Conservation (phyloP, 2,888 invertebrate genomes). For the Thereva nobilitata region DNA sequence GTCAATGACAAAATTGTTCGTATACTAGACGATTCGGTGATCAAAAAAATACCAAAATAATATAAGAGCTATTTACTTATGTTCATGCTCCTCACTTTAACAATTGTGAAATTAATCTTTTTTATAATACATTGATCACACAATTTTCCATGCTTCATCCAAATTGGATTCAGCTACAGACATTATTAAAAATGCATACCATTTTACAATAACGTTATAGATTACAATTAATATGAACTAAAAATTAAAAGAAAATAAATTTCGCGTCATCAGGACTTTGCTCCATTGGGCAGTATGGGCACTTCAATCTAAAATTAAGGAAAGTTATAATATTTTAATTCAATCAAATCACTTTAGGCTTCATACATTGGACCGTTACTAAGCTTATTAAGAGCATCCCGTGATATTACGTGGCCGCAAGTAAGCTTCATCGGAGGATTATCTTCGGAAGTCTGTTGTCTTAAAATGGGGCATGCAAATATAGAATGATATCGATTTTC, state of each 20-base stretch:
- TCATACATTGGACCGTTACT: slow-evolving; percentile 89
- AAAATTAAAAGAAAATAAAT: slow-evolving; percentile 83
- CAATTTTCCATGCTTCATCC: too few relatives aligned
- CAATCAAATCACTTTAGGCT: neutral
- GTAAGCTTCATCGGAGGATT: slow-evolving; percentile 97
- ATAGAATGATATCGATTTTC: slow-evolving; percentile 95
- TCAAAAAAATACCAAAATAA: too few relatives aligned
- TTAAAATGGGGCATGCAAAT: slow-evolving; percentile 97
- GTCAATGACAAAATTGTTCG: too few relatives aligned
- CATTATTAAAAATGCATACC: too few relatives aligned
- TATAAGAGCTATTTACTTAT: too few relatives aligned
- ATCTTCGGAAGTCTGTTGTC: slow-evolving; percentile 92
- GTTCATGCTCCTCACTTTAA: too few relatives aligned
- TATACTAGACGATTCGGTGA: too few relatives aligned
- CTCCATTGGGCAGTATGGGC: slow-evolving; percentile 98
- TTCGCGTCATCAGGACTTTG: slow-evolving; percentile 91
- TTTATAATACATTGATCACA: too few relatives aligned
- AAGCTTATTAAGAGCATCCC: slow-evolving; percentile 94
- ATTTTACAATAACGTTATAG: too few relatives aligned
- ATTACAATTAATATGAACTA: neutral
- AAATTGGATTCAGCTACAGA: too few relatives aligned
- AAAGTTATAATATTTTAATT: slow-evolving; percentile 3
- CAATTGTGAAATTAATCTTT: too few relatives aligned
- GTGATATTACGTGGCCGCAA: slow-evolving; percentile 97
- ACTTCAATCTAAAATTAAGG: slow-evolving; percentile 80